Percentiles rank a stretch among this genome's conserved stretches.
phyloP scores from a whole-genome alignment of 2,113 vertebrate genomes.

The Hypocryptadius cinnamomeus region DNA sequence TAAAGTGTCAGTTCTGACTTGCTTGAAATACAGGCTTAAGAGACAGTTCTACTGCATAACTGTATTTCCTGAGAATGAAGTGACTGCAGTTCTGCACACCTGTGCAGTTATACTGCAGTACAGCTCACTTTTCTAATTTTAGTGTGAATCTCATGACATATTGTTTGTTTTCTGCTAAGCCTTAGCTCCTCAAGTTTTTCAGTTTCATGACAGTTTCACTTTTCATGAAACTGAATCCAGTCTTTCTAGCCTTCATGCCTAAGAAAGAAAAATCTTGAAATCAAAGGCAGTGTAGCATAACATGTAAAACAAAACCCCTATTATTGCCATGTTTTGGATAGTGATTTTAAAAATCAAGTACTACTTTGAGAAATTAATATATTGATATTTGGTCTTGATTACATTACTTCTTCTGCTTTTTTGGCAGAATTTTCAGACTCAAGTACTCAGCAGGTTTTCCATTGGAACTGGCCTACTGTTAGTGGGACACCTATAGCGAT shows the following conservation, averaged over 20 bases:
- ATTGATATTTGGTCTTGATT: neutral
- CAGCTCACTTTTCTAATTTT: neutral
- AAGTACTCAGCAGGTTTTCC: neutral
- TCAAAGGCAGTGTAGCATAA: neutral
- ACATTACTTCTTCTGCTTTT: neutral
- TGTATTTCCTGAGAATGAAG: neutral
- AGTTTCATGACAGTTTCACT: neutral
- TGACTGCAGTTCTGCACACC: neutral
- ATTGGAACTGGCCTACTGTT: accelerated
- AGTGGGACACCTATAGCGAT: accelerated
- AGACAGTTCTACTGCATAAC: neutral
- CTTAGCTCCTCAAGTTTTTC: neutral
- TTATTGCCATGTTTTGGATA: neutral
- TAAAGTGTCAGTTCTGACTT: neutral
- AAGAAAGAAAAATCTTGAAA: neutral
- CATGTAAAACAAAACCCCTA: accelerated
- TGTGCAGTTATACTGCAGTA: neutral
- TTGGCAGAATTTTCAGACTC: neutral
- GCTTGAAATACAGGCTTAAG: neutral
- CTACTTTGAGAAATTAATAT: neutral
- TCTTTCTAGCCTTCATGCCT: neutral
- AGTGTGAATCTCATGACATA: neutral
- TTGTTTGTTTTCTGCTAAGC: neutral
- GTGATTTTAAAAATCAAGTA: neutral
- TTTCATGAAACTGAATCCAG: neutral